Evolutionary conservation across 2,888 invertebrate species (phyloP), one percentile per base, ranked within the genome.

Genomic region (Tachina grossa): DNA sequence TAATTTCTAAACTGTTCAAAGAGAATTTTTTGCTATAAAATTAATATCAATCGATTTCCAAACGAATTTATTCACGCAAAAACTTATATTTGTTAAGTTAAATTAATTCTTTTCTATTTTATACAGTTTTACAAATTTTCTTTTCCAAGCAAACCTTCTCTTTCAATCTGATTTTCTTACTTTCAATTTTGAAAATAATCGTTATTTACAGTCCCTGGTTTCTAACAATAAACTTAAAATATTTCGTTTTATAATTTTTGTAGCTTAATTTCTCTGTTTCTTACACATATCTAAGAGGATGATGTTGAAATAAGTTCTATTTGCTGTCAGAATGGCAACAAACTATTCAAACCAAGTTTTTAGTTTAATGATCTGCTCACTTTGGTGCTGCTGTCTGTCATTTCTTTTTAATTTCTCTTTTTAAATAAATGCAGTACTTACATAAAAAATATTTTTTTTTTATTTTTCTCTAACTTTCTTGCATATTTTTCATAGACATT

Each of bases 401-500:
- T 47, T 51, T 51, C 9, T 9, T n/a, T 10, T 43, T 45, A 8
- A 0, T 1, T 39, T 75, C 16, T 75, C 68, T 19, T 1, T 16
- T 63, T 13, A 11, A 78, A 45, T 66, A 53, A 83, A 77, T 83
- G 53, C 83, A 61, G 47, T 68, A 53, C 31, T 2, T 68, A 74
- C 45, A 75, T 13, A 65, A 79, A 71, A 51, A 55, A 49, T 4
- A 31, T 31, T 0, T 31, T 31, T 31, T 6, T 0, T 65, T 55
- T 16, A 10, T 41, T 55, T 45, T 43, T 63, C 51, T 39, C 43
- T 31, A 51, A 47, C 8, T 74, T 59, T 61, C 14, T 39, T 19
- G 9, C 57, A 59, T n/a, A 61, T 80, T 80, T 66, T 80, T 66
- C 59, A 76, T 72, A 74, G 47, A 80, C 72, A 66, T 77, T 47